A percentile compares a stretch with the other conserved stretches of the same genome.
Conservation (phyloP, 92 coral and sea anemone species). For the Nematostella vectensis region DNA sequence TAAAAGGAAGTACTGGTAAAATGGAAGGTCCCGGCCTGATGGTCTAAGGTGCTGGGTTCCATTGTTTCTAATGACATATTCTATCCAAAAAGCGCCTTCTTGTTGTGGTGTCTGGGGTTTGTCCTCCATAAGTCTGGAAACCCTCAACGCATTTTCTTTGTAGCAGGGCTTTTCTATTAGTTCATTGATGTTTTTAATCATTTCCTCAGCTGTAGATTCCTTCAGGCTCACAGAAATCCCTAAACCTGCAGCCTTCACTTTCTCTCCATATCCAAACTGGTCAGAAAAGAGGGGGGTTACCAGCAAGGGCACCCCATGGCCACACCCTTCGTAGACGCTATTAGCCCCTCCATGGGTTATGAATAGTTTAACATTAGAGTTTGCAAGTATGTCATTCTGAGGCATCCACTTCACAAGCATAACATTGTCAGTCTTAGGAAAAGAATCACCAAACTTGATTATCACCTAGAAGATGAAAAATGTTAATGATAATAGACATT, state of each 20-base stretch:
- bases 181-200: constrained; percentile 11
- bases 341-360: constrained; percentile 33
- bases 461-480: constrained; percentile 7
- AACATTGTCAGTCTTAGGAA: constrained; percentile 11
- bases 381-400: constrained; percentile 30
- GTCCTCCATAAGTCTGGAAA: constrained; percentile 13
- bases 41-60: constrained; percentile 21
- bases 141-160: constrained; percentile 12
- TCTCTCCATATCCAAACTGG: constrained; percentile 20
- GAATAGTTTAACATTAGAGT: constrained; percentile 19
- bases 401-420: constrained; percentile 28
- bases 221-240: constrained; percentile 13
- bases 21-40: constrained; percentile 4
- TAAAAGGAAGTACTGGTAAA: constrained; percentile 21
- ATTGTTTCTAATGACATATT: constrained; percentile 16
- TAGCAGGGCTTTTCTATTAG: constrained; percentile 11
- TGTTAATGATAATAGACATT: too few relatives aligned
- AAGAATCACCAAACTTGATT: constrained; percentile 9
- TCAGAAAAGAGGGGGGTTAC: constrained; percentile 29
- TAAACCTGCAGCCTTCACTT: constrained; percentile 18
- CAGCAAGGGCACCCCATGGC: constrained; percentile 30
- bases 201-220: too few relatives aligned
- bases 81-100: constrained; percentile 28
- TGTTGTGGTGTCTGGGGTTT: constrained; percentile 10
- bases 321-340: constrained; percentile 20